Evolutionary conservation across 2,113 vertebrate species (phyloP).

Genomic region (Lamprologus speciosus): DNA sequence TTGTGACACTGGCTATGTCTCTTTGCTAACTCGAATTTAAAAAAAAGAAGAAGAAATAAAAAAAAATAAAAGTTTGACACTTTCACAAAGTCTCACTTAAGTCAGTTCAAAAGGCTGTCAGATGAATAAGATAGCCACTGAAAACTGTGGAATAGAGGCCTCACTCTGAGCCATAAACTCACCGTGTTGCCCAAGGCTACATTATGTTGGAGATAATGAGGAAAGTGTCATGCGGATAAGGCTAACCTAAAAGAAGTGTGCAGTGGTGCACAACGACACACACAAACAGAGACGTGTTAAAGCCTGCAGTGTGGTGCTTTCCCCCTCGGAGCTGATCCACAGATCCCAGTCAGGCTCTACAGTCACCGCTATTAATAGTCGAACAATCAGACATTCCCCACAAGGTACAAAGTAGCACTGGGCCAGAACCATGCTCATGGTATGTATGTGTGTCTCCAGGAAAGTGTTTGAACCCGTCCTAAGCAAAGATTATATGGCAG

Average conservation of each 20-base stretch:
- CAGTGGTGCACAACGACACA: neutral
- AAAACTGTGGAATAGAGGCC: neutral
- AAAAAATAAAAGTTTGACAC: neutral
- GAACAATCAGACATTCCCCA: slow-evolving; percentile 52
- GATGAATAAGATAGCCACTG: neutral
- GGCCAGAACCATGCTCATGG: neutral
- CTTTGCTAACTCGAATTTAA: neutral
- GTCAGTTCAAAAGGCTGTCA: neutral
- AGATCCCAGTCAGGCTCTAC: slow-evolving; percentile 28
- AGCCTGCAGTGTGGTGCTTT: neutral
- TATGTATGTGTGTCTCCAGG: neutral
- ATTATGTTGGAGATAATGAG: neutral
- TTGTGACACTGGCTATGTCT: neutral
- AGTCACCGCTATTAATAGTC: slow-evolving; percentile 60
- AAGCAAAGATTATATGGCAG: neutral
- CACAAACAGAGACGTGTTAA: neutral
- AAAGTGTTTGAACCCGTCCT: neutral
- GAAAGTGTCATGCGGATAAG: neutral
- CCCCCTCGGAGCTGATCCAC: slow-evolving; percentile 13
- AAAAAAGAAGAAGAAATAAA: neutral
- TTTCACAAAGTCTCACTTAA: neutral
- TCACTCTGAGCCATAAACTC: neutral
- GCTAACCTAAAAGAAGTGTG: neutral
- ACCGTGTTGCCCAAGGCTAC: neutral
- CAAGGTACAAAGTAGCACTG: slow-evolving; percentile 23